Conservation (phyloP, 2,797 vertebrate genomes). For the Clarias laeviceps region DNA sequence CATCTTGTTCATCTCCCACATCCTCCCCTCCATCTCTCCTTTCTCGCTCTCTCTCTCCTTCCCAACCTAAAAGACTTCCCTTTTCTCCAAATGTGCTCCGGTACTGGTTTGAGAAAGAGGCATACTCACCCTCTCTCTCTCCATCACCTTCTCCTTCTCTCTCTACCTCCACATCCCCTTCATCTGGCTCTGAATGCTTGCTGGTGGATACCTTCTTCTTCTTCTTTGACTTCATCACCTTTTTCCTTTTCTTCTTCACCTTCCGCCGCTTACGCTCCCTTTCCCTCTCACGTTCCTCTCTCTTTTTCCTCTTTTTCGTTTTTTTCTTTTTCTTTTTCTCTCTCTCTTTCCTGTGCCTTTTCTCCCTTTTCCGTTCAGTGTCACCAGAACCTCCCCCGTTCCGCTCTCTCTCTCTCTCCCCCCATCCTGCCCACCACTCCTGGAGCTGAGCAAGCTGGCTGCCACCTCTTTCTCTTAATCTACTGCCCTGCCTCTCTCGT, state of each 20-base stretch:
- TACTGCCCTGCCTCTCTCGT: conserved; percentile 82
- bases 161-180: conserved; percentile 75
- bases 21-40: conserved; percentile 62
- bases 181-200: conserved; percentile 77
- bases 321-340: conserved; percentile 78
- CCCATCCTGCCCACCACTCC: conserved; percentile 82
- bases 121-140: conserved; percentile 75
- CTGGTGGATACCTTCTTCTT: conserved; percentile 72
- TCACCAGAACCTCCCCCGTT: conserved; percentile 66
- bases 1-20: conserved; percentile 71
- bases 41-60: conserved; percentile 73
- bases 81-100: conserved; percentile 75
- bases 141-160: conserved; percentile 74
- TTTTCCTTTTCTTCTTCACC: conserved; percentile 80
- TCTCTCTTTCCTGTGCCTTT: conserved; percentile 78
- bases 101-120: conserved; percentile 76
- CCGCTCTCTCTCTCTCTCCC: conserved; percentile 71
- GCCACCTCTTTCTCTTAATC: conserved; percentile 75
- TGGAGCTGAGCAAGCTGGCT: conserved; percentile 80
- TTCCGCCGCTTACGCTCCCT: conserved; percentile 77
- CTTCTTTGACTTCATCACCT: conserved; percentile 70
- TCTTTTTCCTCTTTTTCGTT: conserved; percentile 73
- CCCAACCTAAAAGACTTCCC: conserved; percentile 73
- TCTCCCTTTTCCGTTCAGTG: conserved; percentile 72
- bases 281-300: conserved; percentile 75